Evolutionary conservation across 2,888 invertebrate species (phyloP).

Genomic region (Drosophila anomelani): DNA sequence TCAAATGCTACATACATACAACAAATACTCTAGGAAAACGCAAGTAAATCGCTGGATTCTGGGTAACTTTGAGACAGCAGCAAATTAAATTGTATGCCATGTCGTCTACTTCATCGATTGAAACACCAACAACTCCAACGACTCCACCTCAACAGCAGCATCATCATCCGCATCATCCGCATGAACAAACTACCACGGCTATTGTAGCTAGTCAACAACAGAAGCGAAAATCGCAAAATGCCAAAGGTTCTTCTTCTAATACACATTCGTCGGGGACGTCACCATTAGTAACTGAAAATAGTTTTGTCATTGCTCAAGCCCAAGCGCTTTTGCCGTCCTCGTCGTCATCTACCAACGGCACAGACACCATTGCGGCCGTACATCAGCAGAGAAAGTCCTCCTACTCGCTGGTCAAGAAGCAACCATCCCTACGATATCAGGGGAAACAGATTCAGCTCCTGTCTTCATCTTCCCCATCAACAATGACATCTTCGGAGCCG

Average conservation of each 20-base stretch:
- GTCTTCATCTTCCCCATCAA: conserved; percentile 25
- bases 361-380: conserved; percentile 56
- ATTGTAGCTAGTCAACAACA: conserved; percentile 43
- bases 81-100: conserved; percentile 20
- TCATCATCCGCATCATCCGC: conserved; percentile 17
- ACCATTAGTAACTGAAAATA: conserved; percentile 29
- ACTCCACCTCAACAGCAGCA: conserved; percentile 22
- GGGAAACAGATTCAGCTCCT: conserved; percentile 49
- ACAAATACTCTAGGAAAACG: neutral
- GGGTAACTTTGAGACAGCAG: neutral
- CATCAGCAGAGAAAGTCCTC: conserved; percentile 56
- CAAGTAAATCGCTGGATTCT: neutral
- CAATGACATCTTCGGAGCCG: conserved; percentile 38
- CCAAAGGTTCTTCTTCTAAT: conserved; percentile 29
- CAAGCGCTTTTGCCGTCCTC: conserved; percentile 23
- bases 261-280: conserved; percentile 21
- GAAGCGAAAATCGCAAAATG: conserved; percentile 28
- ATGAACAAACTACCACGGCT: conserved; percentile 25
- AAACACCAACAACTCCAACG: conserved; percentile 37
- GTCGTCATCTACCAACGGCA: conserved; percentile 38
- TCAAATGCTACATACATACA: neutral
- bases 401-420: conserved; percentile 41
- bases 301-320: conserved; percentile 3
- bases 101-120: conserved; percentile 43
- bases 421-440: conserved; percentile 31